Conservation (phyloP, 2,888 invertebrate species). For the Erebia epiphron region DNA sequence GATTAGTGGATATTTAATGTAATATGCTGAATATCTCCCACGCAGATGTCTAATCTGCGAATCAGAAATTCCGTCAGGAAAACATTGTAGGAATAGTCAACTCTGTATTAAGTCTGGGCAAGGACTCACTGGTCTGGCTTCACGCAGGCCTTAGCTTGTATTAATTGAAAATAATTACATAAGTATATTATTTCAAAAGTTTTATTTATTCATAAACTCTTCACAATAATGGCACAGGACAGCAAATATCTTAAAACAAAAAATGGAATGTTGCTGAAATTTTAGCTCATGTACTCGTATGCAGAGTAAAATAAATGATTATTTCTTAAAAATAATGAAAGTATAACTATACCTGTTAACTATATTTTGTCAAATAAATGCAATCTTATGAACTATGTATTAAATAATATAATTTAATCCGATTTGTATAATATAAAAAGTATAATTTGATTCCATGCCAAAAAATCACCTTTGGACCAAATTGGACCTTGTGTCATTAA, state of each 20-base stretch:
- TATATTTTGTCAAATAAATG: slow-evolving; percentile 8
- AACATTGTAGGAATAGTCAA: no score
- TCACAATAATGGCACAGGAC: slow-evolving; percentile 36
- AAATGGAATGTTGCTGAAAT: slow-evolving; percentile 3
- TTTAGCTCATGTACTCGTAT: neutral
- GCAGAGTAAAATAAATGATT: no score
- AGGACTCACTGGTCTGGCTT: no score
- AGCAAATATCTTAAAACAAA: slow-evolving; percentile 17
- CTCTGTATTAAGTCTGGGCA: no score
- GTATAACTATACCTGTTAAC: neutral
- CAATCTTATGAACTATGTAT: slow-evolving; percentile 11
- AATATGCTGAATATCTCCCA: no score
- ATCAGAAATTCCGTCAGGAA: no score
- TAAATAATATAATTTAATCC: slow-evolving; percentile 14
- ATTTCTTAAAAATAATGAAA: neutral
- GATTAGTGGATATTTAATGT: no score
- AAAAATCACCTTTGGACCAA: slow-evolving; percentile 29
- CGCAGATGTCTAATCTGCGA: no score
- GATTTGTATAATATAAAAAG: neutral
- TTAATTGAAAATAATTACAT: neutral
- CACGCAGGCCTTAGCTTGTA: no score
- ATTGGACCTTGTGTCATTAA: slow-evolving; percentile 29
- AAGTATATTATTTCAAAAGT: neutral
- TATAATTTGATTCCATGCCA: neutral
- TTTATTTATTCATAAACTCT: slow-evolving; percentile 17